These are phyloP conservation scores for Allolobophora icterica DNA, from an alignment of 2,888 invertebrate genomes.

Conservation along the genomic window DNA sequence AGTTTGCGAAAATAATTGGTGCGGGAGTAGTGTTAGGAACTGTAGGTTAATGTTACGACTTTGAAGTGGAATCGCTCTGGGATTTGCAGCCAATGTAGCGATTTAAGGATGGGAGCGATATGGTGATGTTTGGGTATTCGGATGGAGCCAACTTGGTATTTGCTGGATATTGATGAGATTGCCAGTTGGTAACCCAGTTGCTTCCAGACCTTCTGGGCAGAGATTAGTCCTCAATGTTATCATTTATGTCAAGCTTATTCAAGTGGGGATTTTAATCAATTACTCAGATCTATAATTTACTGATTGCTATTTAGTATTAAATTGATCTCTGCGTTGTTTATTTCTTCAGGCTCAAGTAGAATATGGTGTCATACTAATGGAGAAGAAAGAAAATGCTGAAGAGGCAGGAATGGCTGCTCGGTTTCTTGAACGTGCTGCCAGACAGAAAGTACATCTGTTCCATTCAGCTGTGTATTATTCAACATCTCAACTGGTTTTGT, in stretches of 20 bases:
- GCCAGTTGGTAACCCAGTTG: neutral
- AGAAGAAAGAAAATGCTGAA: neutral
- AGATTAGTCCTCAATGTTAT: neutral
- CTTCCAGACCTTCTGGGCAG: neutral
- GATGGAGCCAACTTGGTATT: too few relatives aligned
- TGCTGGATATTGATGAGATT: too few relatives aligned
- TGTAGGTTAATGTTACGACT: too few relatives aligned
- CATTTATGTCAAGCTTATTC: neutral
- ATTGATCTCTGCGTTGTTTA: neutral
- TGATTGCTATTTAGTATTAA: neutral
- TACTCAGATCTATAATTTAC: neutral
- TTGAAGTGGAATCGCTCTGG: too few relatives aligned
- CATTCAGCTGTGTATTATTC: neutral
- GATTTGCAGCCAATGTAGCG: too few relatives aligned
- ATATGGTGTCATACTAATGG: neutral
- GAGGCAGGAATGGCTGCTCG: neutral
- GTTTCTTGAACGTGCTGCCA: slow-evolving; percentile 1
- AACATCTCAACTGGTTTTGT: neutral
- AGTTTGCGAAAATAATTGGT: too few relatives aligned
- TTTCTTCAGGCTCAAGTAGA: neutral
- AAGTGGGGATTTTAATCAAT: neutral
- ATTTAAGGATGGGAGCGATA: too few relatives aligned
- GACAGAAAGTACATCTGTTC: neutral
- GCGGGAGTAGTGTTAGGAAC: too few relatives aligned
- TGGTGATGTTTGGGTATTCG: too few relatives aligned